Base-by-base conservation (phyloP, 2,888 invertebrate genomes). In the Dusona sp. region DNA sequence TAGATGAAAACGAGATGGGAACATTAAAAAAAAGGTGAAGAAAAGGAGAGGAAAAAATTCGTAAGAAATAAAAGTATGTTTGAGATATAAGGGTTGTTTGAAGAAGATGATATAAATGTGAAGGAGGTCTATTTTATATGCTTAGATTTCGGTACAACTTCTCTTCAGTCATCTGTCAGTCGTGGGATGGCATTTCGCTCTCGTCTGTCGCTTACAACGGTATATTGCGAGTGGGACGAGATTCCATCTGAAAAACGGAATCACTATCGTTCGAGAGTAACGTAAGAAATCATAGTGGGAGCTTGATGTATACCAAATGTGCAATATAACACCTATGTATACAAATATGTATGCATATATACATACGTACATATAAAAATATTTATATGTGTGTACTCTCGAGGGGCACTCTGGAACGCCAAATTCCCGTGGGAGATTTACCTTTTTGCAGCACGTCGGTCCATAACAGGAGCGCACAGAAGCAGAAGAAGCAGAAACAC, bases 371-470 rank as follows among this genome's bases (percentile, higher is more conserved):
- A 38, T 45, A 70, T 22, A 36, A 51, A 73, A 54, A 67, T 38
- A 67, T 38, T 38, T 42, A 38, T 19, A 57, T 38, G 45, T 36
- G 38, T 78, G 61, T 64, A 38, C 29, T 73, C 42, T 89, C 91
- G 90, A 91, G 90, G 88, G 90, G 89, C 88, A 90, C 90, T 89
- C 88, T 88, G 89, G 87, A 89, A 90, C 89, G 89, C 88, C 89
- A 88, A 89, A 91, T 91, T 90, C 90, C 88, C 90, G 87, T 84
- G 90, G 89, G 89, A 90, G 89, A 91, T 90, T 90, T 89, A 88
- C 89, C 79, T 79, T 80, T 57, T 70, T 25, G 78, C 74, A 36
- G 75, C 81, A 81, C 79, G 77, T 87, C 25, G 68, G 42, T 61
- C 64, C 61, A 61, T 42, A 29, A 11, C 77, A 70, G 80, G 70